phyloP scores from a whole-genome alignment of 2,888 invertebrate genomes.

The Troides aeacus region DNA sequence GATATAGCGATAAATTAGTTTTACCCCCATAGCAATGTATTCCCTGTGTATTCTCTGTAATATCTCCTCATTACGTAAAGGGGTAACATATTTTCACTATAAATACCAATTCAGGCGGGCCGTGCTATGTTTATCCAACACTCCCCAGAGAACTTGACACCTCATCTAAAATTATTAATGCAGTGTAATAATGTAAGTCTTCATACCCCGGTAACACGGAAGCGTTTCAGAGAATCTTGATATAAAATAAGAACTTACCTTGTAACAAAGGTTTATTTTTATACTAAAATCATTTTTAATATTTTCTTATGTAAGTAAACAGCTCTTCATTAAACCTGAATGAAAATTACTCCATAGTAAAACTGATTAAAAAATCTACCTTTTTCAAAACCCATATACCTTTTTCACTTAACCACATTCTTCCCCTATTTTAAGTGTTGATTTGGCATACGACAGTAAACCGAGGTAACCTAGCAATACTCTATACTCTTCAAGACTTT shows the following conservation, averaged over 20 bases:
- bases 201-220: background rate
- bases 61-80: conserved; percentile 17
- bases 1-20: conserved; percentile 2
- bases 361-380: too few species aligned
- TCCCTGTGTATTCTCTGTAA: conserved; percentile 5
- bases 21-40: background rate
- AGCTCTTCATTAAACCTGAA: background rate
- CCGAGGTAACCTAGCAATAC: too few species aligned
- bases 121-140: conserved; percentile 20
- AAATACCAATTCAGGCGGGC: conserved; percentile 21
- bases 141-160: conserved; percentile 30
- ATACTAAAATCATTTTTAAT: background rate
- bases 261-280: background rate
- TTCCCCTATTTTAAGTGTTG: too few species aligned
- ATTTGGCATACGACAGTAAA: too few species aligned
- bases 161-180: conserved; percentile 30
- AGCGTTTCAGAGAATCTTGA: background rate
- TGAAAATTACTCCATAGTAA: background rate
- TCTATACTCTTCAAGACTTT: too few species aligned
- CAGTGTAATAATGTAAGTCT: background rate
- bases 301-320: too few species aligned
- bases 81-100: conserved; percentile 18
- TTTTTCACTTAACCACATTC: too few species aligned
- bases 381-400: too few species aligned
- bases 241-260: background rate